phyloP scores from a whole-genome alignment of 2,888 invertebrate genomes.

The Ophion obscuratus region DNA sequence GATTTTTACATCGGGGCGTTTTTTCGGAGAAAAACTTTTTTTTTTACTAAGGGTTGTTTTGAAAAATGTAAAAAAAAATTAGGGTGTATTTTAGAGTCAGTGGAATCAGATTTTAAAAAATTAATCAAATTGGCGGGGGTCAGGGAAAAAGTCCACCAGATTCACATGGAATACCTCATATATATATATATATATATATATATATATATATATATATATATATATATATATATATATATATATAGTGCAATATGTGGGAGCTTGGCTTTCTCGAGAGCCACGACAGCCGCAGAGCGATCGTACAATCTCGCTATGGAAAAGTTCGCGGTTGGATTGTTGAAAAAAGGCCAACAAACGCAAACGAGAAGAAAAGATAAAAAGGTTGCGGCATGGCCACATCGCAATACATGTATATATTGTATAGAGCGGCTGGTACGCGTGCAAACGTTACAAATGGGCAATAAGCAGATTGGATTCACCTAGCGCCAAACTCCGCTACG shows the following conservation, averaged over 20 bases:
- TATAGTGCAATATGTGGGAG: constrained; percentile 17
- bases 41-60: no score
- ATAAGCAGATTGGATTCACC: constrained; percentile 79
- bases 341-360: constrained; percentile 30
- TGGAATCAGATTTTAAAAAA: no score
- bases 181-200: no score
- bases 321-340: constrained; percentile 66
- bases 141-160: no score
- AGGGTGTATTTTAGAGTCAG: no score
- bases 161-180: no score
- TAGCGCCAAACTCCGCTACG: constrained; percentile 65
- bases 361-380: constrained; percentile 51
- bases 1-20: no score
- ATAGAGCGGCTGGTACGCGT: constrained; percentile 56
- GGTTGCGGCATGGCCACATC: constrained; percentile 36
- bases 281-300: constrained; percentile 66
- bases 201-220: constrained; percentile 4
- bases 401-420: background rate
- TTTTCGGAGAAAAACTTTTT: no score
- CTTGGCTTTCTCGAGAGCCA: constrained; percentile 59
- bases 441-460: constrained; percentile 76
- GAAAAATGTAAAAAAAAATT: no score
- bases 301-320: constrained; percentile 71
- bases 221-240: constrained; percentile 19
- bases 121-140: no score